These are phyloP conservation scores for Scelioninae gen. 1 DNA, from an alignment of 2,888 invertebrate genomes.

Conservation along the genomic window DNA sequence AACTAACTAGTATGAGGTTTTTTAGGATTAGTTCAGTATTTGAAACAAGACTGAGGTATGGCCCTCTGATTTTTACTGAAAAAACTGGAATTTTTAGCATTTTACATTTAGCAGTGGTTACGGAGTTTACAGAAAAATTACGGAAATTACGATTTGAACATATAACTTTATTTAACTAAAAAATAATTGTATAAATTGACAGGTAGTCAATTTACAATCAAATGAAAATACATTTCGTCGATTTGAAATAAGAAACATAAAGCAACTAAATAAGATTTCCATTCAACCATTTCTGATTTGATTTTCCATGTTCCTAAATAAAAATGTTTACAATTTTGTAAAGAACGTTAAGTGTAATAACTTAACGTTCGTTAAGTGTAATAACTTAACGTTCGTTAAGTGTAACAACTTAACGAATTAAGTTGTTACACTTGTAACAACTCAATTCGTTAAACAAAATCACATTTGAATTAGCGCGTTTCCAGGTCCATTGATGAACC, in stretches of 20 bases:
- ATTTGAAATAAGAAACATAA: slow-evolving; percentile 1
- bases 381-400: no score
- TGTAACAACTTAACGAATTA: no score
- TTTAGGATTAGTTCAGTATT: slow-evolving; percentile 3
- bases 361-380: no score
- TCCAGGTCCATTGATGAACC: slow-evolving; percentile 48
- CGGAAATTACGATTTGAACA: slow-evolving; percentile 7
- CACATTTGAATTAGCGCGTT: slow-evolving; percentile 1
- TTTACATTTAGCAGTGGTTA: slow-evolving; percentile 11
- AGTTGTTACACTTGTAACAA: slow-evolving; percentile 37
- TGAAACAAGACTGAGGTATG: slow-evolving; percentile 7
- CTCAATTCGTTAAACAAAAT: slow-evolving; percentile 31
- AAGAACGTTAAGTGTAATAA: no score
- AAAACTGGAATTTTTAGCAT: slow-evolving; percentile 10
- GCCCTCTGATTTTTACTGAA: slow-evolving; percentile 13
- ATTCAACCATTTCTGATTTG: slow-evolving; percentile 1
- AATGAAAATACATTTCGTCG: background rate
- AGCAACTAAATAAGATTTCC: background rate
- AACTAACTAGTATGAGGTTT: slow-evolving; percentile 6
- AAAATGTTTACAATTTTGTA: slow-evolving; percentile 16
- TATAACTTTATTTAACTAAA: slow-evolving; percentile 8
- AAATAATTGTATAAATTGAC: slow-evolving; percentile 3
- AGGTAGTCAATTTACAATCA: slow-evolving; percentile 2
- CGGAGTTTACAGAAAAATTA: slow-evolving; percentile 16
- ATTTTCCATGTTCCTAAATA: slow-evolving; percentile 6